Conservation (phyloP, 2,113 vertebrate species). For the Odontophorus gujanensis region DNA sequence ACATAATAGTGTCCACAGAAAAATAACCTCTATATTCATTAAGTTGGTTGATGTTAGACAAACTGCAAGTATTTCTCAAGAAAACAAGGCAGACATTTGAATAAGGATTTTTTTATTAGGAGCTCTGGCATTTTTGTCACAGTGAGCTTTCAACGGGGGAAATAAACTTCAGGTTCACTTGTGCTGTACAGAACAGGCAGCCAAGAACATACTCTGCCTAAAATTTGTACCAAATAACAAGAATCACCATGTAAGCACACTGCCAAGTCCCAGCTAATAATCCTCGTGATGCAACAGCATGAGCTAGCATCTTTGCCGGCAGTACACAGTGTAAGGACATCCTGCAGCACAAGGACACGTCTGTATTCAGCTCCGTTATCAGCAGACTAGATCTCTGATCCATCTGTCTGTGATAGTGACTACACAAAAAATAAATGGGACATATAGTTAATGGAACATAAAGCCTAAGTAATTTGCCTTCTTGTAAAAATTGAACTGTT, state of each 20-base stretch:
- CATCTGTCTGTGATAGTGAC: neutral
- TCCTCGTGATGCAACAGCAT: neutral
- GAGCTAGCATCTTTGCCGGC: neutral
- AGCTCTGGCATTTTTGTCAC: neutral
- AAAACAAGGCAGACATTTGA: neutral
- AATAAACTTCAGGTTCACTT: neutral
- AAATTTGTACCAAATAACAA: neutral
- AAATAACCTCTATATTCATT: neutral
- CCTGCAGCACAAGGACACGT: neutral
- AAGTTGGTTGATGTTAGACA: neutral
- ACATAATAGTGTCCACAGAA: accelerated
- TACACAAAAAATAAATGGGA: neutral
- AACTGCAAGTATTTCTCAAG: neutral
- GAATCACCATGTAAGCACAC: neutral
- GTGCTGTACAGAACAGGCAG: neutral
- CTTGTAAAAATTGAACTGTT: neutral
- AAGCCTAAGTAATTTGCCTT: neutral
- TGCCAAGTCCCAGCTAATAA: neutral
- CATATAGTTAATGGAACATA: neutral
- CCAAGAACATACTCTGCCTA: neutral
- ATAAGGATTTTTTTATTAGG: neutral
- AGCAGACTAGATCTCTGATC: neutral
- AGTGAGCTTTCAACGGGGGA: neutral
- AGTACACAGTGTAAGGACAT: neutral
- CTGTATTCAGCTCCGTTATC: neutral